Evolutionary conservation across 2,888 invertebrate species (phyloP), one percentile per base, ranked within the genome.

Genomic region (Cylloceria caligata): DNA sequence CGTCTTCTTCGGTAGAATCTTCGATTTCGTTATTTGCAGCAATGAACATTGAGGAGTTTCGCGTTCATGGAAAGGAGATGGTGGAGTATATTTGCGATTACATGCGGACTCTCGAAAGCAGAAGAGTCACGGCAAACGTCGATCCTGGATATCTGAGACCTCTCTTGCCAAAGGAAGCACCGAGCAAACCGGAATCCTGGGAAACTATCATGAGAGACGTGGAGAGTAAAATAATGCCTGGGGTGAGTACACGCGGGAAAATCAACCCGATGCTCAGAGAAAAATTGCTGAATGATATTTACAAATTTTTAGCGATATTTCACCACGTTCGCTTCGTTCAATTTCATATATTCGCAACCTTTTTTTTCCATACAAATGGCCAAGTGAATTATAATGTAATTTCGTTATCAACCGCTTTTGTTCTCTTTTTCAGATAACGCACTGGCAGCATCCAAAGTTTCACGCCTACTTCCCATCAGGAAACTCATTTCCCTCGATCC

Each of bases 401-500:
- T 11, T 47, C 19, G 72, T 19, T 9, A 71, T 11, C 39, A 27
- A 39, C 49, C 16, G 13, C 21, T 47, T 21, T 57, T 13, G n/a
- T 11, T 3, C 16, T 42, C 52, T 42, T 71, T 89, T 85, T 2
- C 87, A 92, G 92, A 91, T 92, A 87, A 99, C 99, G 0, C 98
- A 99, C 93, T 99, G 99, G 99, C 99, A 99, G 92, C 99, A 99
- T 94, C 99, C 99, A 0, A 95, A 97, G 76, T 99, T 99, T 93
- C 99, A 99, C 93, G 99, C 99, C 0, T 99, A 99, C 93, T 99
- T 99, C 92, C 99, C 99, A 6, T 96, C 99, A 11, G 99, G 99
- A 5, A 99, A 99, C 93, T 98, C 97, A 0, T 99, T 96, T 92
- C 99, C 99, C 0, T 99, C 99, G 5, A 98, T 99, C 83, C 94